These are phyloP conservation scores for Petaurus breviceps DNA, from an alignment of 2,113 vertebrate species.

Conservation along the genomic window DNA sequence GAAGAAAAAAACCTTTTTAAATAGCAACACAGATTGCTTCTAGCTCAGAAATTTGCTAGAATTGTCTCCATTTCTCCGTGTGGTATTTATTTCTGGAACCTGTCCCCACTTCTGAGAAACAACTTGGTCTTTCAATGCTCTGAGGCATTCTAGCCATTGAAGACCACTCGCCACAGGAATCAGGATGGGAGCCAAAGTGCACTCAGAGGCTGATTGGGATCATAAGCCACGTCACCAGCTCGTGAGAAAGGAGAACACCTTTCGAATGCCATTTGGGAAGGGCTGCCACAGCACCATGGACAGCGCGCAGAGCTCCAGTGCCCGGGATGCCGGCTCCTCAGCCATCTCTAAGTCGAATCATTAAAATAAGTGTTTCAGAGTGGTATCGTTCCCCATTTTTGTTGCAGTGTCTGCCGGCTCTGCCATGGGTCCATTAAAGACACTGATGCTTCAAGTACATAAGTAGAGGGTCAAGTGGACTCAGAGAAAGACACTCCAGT, in stretches of 20 bases:
- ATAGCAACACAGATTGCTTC: constrained; percentile 17
- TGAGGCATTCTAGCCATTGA: constrained; percentile 36
- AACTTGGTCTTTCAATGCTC: background rate
- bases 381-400: background rate
- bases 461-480: constrained; percentile 5
- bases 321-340: background rate
- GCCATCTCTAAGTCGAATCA: constrained; percentile 35
- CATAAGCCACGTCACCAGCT: constrained; percentile 4
- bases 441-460: constrained; percentile 6
- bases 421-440: background rate
- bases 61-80: constrained; percentile 4
- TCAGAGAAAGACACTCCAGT: constrained; percentile 2
- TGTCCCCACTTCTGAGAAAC: background rate
- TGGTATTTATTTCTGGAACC: constrained; percentile 28
- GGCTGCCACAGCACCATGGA: background rate
- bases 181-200: background rate
- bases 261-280: constrained; percentile 1
- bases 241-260: constrained; percentile 25
- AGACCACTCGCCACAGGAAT: constrained; percentile 15
- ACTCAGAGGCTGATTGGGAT: constrained; percentile 29
- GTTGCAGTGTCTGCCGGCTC: constrained; percentile 16
- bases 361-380: background rate
- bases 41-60: constrained; percentile 30
- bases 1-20: constrained; percentile 24
- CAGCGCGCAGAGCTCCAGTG: background rate